Conservation (phyloP, 2,797 vertebrate species). For the Streptopelia turtur region DNA sequence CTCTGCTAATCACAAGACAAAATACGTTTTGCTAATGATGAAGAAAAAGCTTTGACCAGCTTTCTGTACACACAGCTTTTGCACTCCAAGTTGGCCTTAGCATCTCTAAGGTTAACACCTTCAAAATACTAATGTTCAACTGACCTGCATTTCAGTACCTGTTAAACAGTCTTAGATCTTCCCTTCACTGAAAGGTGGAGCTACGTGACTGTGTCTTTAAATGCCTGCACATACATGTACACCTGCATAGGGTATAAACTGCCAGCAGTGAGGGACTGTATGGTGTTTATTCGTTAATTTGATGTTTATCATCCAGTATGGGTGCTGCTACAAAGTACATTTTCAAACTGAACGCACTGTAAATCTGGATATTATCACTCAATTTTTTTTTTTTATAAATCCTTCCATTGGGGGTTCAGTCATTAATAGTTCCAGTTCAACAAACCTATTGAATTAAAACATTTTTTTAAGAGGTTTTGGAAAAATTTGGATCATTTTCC, state of each 20-base stretch:
- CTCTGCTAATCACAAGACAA: conserved; percentile 4
- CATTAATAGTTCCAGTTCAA: background rate
- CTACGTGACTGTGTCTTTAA: background rate
- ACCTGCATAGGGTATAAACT: background rate
- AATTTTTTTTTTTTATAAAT: background rate
- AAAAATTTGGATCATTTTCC: background rate
- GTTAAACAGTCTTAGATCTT: background rate
- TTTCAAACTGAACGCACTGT: background rate
- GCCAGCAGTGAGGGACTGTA: background rate
- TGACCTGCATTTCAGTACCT: conserved; percentile 21
- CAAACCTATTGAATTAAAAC: background rate
- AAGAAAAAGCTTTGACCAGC: conserved; percentile 37
- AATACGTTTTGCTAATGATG: conserved; percentile 17
- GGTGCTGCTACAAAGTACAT: background rate
- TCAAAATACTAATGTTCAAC: conserved; percentile 23
- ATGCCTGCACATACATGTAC: background rate
- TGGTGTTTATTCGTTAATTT: background rate
- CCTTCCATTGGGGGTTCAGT: background rate
- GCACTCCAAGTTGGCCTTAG: conserved; percentile 5
- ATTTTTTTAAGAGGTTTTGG: background rate
- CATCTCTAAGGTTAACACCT: conserved; percentile 30
- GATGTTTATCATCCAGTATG: background rate
- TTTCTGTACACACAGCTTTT: conserved; percentile 47
- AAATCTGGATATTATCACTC: background rate
- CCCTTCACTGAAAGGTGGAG: background rate